Evolutionary conservation across 2,888 invertebrate genomes (phyloP).

Genomic region (Drosophila rellima): DNA sequence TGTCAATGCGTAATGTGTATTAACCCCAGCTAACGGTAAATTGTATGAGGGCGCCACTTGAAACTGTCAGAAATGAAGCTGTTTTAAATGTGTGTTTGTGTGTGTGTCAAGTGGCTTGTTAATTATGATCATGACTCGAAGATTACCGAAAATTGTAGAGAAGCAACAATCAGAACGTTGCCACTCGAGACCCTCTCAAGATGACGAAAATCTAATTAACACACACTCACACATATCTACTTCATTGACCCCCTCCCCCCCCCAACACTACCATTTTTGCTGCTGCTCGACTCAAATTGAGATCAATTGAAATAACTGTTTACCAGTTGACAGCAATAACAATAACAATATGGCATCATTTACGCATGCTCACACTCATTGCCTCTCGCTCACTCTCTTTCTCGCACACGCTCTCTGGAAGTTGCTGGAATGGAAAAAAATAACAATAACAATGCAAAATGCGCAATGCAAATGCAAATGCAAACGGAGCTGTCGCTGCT

Average conservation of each 20-base stretch:
- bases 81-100: conserved; percentile 35
- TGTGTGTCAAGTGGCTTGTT: conserved; percentile 77
- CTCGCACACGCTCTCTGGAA: neutral
- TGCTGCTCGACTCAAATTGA: conserved; percentile 58
- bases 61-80: conserved; percentile 59
- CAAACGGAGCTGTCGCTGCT: conserved; percentile 16
- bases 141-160: conserved; percentile 57
- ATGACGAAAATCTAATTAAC: conserved; percentile 65
- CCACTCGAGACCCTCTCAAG: conserved; percentile 58
- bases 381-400: neutral
- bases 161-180: conserved; percentile 57
- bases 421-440: conserved; percentile 23
- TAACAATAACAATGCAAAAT: conserved; percentile 43
- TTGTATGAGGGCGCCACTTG: conserved; percentile 64
- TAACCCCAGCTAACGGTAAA: conserved; percentile 52
- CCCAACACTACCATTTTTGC: neutral
- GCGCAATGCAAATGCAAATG: conserved; percentile 33
- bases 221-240: conserved; percentile 24
- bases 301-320: conserved; percentile 74
- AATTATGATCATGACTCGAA: conserved; percentile 67
- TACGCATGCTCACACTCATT: conserved; percentile 19
- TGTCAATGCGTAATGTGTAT: conserved; percentile 28
- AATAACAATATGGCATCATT: conserved; percentile 14
- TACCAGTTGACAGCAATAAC: conserved; percentile 41
- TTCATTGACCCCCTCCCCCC: neutral